Conservation (phyloP, 35 echinoderm and acorn worm genomes). For the Hemicentrotus pulcherrimus region DNA sequence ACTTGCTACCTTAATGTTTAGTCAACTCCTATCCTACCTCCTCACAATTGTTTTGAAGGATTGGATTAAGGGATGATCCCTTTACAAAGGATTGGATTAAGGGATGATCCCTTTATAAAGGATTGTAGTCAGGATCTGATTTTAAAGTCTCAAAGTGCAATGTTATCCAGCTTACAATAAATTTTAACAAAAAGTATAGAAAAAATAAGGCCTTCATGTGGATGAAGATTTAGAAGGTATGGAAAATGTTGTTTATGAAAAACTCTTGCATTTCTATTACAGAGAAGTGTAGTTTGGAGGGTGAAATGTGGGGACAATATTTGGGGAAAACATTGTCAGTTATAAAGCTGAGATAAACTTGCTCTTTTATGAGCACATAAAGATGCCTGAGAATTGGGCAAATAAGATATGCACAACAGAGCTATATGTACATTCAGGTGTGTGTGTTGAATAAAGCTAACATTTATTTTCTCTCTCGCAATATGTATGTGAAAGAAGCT, state of each 20-base stretch:
- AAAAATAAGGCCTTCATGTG: not conserved
- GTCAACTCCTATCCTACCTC: not conserved
- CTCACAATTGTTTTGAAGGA: not conserved
- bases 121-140: not conserved
- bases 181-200: not conserved
- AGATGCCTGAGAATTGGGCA: not conserved
- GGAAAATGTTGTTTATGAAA: no score
- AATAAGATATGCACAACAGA: not conserved
- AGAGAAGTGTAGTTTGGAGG: no score
- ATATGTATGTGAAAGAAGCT: not conserved
- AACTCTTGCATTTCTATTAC: no score
- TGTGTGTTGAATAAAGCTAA: not conserved
- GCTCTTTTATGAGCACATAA: not conserved
- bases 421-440: not conserved
- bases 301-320: no score
- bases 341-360: no score
- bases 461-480: not conserved
- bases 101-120: not conserved
- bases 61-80: not conserved
- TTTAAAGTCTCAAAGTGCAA: conserved; percentile 3
- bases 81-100: not conserved
- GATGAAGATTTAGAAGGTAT: not conserved
- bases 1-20: not conserved
- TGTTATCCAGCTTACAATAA: not conserved
- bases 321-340: no score